Evolutionary conservation across 2,888 invertebrate genomes (phyloP), one percentile per base, ranked within the genome.

Genomic region (Barypeithes pellucidus): DNA sequence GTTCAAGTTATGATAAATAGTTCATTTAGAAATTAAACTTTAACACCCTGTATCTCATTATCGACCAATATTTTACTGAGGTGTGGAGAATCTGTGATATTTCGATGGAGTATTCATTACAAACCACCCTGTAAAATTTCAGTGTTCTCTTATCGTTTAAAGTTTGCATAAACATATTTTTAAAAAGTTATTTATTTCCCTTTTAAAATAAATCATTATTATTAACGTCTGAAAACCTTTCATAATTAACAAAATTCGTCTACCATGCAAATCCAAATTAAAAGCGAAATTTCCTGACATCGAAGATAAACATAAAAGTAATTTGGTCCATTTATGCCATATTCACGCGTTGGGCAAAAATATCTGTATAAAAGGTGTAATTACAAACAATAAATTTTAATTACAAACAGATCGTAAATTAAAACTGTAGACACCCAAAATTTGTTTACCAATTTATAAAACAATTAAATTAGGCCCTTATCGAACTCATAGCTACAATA

Each of bases 401-500:
- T 57, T 57, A 57, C 33, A 33, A 16, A 16, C 33, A 16, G 36
- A 57, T 29, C 54, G 54, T 57, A 33, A 57, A 57, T 57, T 57
- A 36, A 60, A 24, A 41, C 47, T 29, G 62, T 62, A 62, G 62
- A 47, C 62, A 45, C 62, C 62, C 29, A 33, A 62, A 62, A 62
- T 43, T 62, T 47, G 62, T 62, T 62, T 62, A 45, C 33, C 45
- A 62, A 62, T 62, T 43, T 45, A 14, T 45, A 29, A 29, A 47
- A 62, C 45, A 62, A 62, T 62, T 47, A 62, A 62, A 62, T 62
- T 62, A 62, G 45, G 45, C 62, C 45, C 62, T 16, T 45, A 62
- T 62, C 24, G 16, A 24, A 29, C 24, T 61, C 22, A 20, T 43
- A 43, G 43, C 22, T 43, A n/a, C n/a, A 24, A 61, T 61, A 61